Percentiles rank a stretch among this genome's conserved stretches.
Evolutionary conservation across 2,888 invertebrate genomes (phyloP).

Genomic region (Microctonus hyperodae): DNA sequence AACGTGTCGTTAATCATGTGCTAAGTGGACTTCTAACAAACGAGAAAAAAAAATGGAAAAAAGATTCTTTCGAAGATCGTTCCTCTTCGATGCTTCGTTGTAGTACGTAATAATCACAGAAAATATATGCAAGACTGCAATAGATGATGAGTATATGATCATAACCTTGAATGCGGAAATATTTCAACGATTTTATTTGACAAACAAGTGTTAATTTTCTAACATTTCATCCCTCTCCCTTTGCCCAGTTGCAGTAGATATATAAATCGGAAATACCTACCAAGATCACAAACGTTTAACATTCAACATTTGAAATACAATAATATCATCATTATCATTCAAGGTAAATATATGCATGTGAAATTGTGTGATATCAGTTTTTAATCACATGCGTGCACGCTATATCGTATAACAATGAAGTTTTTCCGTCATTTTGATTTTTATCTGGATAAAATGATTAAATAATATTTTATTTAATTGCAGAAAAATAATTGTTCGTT

Average conservation of each 20-base stretch:
- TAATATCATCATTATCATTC: background rate
- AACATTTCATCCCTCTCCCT: background rate
- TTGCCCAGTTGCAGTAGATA: background rate
- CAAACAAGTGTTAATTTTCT: slow-evolving; percentile 11
- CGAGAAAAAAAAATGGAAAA: slow-evolving; percentile 20
- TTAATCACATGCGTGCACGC: background rate
- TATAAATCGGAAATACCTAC: background rate
- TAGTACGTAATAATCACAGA: slow-evolving; percentile 14
- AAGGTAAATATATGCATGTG: slow-evolving; percentile 3
- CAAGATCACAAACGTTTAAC: background rate
- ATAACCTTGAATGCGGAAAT: slow-evolving; percentile 13
- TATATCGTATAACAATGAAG: background rate
- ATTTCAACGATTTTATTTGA: slow-evolving; percentile 3
- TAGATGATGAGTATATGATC: background rate
- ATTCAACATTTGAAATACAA: background rate
- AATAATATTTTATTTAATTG: background rate
- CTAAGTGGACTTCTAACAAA: slow-evolving; percentile 32
- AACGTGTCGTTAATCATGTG: slow-evolving; percentile 37
- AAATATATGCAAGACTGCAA: slow-evolving; percentile 1
- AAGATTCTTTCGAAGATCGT: slow-evolving; percentile 22
- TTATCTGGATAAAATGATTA: background rate
- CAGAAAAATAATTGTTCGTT: background rate
- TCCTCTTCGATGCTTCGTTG: slow-evolving; percentile 17
- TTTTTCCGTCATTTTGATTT: background rate
- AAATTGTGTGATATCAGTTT: background rate